Base-by-base conservation (phyloP, 2,113 vertebrate genomes). In the Calidris pygmaea region DNA sequence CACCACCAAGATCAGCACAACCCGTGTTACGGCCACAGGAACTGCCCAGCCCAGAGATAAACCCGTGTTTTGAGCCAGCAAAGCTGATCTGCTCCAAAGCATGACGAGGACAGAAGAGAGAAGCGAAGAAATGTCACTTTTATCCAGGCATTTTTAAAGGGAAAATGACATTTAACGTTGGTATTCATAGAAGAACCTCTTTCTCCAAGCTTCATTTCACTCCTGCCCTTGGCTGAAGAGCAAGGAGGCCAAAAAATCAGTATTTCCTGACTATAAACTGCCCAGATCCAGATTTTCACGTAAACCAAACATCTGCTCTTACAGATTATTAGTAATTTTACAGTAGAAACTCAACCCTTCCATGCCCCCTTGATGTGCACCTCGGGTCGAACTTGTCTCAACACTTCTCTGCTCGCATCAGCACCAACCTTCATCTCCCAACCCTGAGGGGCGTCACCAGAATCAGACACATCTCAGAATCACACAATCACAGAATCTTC, bases 1-100 rank as follows among this genome's bases (percentile, higher is more conserved):
- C 62, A 21, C 48, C n/a, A 9, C 30, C 73, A 23, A 12, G 24
- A 19, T 29, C 68, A 37, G 53, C 53, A 47, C 39, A 29, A 55
- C n/a, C 39, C 3, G 1, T 6, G 23, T 19, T 35, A 7, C 1
- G 2, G 62, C 70, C 12, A 26, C 2, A 1, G 4, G 2, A 30
- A 15, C 24, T 6, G 53, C 53, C 66, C 22, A 30, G 66, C 41
- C 2, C 1, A 39, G 63, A 41, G 52, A 66, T 5, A 30, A 75
- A 55, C 7, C 66, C 4, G 18, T 30, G 34, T 59, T 76, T 58
- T 15, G 29, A 68, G 66, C 18, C 41, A 19, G 16, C 63, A 15
- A 24, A 72, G 39, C 56, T 19, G 34, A 27, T 50, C 85, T 55
- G 35, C 73, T 83, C 60, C 60, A 12, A 19, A 63, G 35, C 9